Conservation (phyloP, 2,113 vertebrate species). For the Urocolius indicus region DNA sequence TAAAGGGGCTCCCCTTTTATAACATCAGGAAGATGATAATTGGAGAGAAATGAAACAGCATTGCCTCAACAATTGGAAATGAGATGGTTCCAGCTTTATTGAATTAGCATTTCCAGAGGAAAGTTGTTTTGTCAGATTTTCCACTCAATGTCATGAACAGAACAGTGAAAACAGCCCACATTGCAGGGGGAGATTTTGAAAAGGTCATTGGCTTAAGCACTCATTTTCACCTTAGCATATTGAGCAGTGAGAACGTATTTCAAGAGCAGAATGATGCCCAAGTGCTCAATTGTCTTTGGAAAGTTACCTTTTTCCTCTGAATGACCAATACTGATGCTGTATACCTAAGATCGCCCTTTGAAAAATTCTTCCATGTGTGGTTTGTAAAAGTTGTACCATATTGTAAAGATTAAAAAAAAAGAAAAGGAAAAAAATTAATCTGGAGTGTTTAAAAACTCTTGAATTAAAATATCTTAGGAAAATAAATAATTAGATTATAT, state of each 20-base stretch:
- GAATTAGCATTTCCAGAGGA: not conserved
- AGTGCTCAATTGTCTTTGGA: not conserved
- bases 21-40: rapidly evolving
- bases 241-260: not conserved
- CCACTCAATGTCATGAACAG: not conserved
- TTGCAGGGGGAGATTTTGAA: not conserved
- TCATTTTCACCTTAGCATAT: not conserved
- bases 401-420: not conserved
- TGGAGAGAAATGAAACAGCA: not conserved
- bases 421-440: no score
- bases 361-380: not conserved
- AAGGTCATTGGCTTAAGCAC: not conserved
- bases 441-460: not conserved
- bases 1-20: not conserved
- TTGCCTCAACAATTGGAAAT: not conserved
- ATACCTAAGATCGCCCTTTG: not conserved
- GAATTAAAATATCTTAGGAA: not conserved
- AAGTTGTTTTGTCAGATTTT: not conserved
- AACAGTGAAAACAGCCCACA: not conserved
- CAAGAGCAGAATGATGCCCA: not conserved
- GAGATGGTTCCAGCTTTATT: not conserved
- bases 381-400: not conserved
- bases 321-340: not conserved
- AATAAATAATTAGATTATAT: not conserved
- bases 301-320: not conserved